These are phyloP conservation scores for Acanthisitta chloris DNA, from an alignment of 2,113 vertebrate genomes.

Conservation along the genomic window DNA sequence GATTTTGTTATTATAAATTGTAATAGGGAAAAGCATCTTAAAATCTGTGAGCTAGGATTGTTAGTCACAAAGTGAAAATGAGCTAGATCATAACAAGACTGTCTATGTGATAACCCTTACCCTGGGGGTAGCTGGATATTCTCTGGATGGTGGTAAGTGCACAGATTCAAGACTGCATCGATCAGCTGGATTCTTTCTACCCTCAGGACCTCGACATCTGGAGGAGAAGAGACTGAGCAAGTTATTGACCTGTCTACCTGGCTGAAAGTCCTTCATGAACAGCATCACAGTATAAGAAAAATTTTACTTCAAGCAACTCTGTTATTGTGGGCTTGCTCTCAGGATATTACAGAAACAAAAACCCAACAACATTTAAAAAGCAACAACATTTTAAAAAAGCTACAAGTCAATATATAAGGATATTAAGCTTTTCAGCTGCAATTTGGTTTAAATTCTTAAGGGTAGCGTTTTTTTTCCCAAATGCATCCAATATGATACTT, in stretches of 20 bases:
- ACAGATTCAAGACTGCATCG: constrained; percentile 94
- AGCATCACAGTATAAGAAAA: background rate
- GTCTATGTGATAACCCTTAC: constrained; percentile 57
- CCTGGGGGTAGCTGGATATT: constrained; percentile 96
- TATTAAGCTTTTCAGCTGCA: background rate
- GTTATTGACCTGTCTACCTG: constrained; percentile 3
- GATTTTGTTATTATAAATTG: background rate
- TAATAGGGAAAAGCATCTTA: background rate
- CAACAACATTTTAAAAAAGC: background rate
- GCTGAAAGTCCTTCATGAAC: background rate
- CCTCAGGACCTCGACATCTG: constrained; percentile 92
- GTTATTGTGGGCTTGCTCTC: constrained; percentile 1
- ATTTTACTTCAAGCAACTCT: constrained; percentile 18
- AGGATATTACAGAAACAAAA: background rate
- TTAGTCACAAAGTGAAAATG: background rate
- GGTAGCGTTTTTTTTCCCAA: background rate
- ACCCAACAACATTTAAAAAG: background rate
- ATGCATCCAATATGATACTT: background rate
- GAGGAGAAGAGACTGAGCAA: constrained; percentile 12
- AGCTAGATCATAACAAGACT: background rate
- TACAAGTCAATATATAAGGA: background rate
- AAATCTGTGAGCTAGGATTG: background rate
- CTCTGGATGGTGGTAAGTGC: constrained; percentile 97
- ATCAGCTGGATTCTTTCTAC: constrained; percentile 96
- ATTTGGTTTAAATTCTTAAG: constrained; percentile 11